Evolutionary conservation across 1,140 invertebrate species (phyloP), one percentile per base, ranked within the genome.

Genomic region (Cephus cinctus): DNA sequence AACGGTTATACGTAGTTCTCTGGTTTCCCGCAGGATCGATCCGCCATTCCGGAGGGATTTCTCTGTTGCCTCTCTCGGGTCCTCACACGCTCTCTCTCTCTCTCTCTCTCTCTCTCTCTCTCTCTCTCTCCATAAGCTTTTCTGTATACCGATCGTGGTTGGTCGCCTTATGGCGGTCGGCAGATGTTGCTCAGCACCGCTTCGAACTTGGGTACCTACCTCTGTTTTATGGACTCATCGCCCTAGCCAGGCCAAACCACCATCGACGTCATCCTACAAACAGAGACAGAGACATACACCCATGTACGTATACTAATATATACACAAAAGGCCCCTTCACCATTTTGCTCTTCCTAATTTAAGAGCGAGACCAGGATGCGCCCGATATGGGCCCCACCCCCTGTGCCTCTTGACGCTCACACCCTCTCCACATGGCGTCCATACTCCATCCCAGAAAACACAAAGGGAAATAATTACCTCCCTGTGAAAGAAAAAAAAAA

Each of bases 391-490:
- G 20, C 50, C 49, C 22, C 30, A 27, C n/a, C 49, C 43, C 40
- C n/a, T n/a, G n/a, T n/a, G n/a, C n/a, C n/a, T n/a, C n/a, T n/a
- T n/a, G n/a, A n/a, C n/a, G n/a, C n/a, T n/a, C n/a, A n/a, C n/a
- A n/a, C 50, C 44, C 38, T 68, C 67, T 43, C 67, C 52, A 47
- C 64, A 59, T 67, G 64, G 58, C 49, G 58, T 56, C 63, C 47
- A 42, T 32, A 52, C 32, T 47, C 32, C 52, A 59, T 63, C 56
- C 56, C 50, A 51, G 15, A 49, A 48, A 43, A 16, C 54, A 66
- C 62, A 59, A 69, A 64, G 59, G 43, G 60, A 71, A 72, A 70
- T 69, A 72, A 72, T 72, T 69, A 71, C 57, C 58, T 52, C 42
- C 43, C 53, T 48, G n/a, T n/a, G n/a, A n/a, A n/a, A n/a, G n/a